Evolutionary conservation across 2,888 invertebrate genomes (phyloP), one percentile per base, ranked within the genome.

Genomic region (Incurvaria masculella): DNA sequence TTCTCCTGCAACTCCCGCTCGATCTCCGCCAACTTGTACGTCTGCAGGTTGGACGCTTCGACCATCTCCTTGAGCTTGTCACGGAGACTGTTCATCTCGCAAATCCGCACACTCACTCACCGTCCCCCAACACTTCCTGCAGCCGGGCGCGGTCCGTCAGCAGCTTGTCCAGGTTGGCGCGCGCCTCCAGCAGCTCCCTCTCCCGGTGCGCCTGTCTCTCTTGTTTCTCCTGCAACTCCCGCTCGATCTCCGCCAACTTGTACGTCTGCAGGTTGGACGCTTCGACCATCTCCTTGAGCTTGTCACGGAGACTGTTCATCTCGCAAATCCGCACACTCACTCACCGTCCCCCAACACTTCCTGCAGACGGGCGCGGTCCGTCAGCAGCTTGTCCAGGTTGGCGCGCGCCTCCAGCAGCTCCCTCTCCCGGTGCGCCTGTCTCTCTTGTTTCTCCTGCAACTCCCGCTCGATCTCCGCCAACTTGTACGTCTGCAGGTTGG

Each of bases 301-400:
- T 79, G 11, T 69, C 68, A 45, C 66, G 66, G 0, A 66, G 50
- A 1, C 59, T 56, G 52, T 69, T 66, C 2, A 74, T 62, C 54
- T 70, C 64, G 54, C 70, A 64, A 27, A 18, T 6, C 18, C 4
- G 10, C 20, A 10, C 6, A 16, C 16, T 5, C 39, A 51, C 63
- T 66, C 61, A 82, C 83, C 80, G 50, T 80, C 72, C 33, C 81
- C 82, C 48, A 72, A 69, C 51, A 70, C 72, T 48, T 73, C 67
- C 33, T 72, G 57, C 19, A 82, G 55, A 21, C 65, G 63, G 11
- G 57, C 59, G 49, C 79, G 69, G 54, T 82, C 80, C 20, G 71
- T 74, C 16, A 66, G 63, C 51, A 84, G 61, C 56, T 83, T 83
- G 44, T 76, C 74, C 51, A 82, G 64, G 51, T 80, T 79, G 11